Evolutionary conservation across 1,140 invertebrate genomes (phyloP), one percentile per base, ranked within the genome.

Genomic region (Lerema accius): DNA sequence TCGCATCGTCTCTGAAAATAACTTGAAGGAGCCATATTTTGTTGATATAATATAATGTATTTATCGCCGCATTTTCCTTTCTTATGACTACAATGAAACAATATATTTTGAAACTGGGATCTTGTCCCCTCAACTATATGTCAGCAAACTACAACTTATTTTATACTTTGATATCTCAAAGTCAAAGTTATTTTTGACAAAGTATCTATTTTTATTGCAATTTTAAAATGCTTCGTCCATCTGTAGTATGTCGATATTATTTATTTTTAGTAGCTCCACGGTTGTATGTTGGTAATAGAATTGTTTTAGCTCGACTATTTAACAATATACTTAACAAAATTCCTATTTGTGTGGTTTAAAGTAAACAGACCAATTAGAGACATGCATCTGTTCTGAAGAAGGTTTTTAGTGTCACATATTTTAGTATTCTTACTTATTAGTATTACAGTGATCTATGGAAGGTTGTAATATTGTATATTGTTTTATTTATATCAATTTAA

Each of bases 391-490:
- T 23, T 5, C 19, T 32, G 28, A 3, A 32, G 28, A 9, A 49
- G 26, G 19, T 49, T 14, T 5, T 32, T 15, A 15, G 26, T 32
- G n/a, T 14, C 46, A 9, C 7, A 23, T 23, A 19, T 9, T 15
- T 14, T 32, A 32, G 11, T 49, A 15, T 16, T 1, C 32, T 61
- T 17, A 49, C 7, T 46, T 19, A 51, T 50, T 50, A 49, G 39
- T 42, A 37, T 40, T 51, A 56, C 35, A 48, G 9, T 14, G 7
- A 4, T 32, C 26, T 49, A 28, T 49, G 13, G 32, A 49, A 49
- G 46, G 46, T 49, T 49, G 46, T 49, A 49, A 32, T 49, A 16
- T 49, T 32, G 46, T 28, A 32, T 9, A 14, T 35, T 3, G n/a
- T 26, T 16, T 45, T 32, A 10, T 45, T 7, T 45, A 37, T 17